phyloP scores from a whole-genome alignment of 2,797 vertebrate species.

The Phataginus tricuspis region DNA sequence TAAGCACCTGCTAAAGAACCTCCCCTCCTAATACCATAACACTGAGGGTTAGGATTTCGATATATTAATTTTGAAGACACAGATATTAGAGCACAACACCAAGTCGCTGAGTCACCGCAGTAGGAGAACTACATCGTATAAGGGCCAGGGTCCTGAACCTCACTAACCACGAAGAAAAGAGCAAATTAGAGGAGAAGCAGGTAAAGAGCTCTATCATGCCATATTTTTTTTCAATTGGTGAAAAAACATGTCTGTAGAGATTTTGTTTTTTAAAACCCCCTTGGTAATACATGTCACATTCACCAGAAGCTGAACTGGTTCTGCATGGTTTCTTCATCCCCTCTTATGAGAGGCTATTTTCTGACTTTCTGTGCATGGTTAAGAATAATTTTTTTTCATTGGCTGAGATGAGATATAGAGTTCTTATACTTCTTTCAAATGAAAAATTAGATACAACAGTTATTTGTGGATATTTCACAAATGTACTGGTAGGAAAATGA shows the following conservation, averaged over 20 bases:
- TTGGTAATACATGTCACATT: background rate
- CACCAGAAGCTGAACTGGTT: background rate
- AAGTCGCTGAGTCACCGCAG: background rate
- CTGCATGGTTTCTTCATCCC: background rate
- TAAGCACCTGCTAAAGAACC: background rate
- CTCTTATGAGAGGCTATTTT: background rate
- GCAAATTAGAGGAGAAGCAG: background rate
- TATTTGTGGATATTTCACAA: background rate
- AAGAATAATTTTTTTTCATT: background rate
- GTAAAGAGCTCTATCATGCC: too few species aligned
- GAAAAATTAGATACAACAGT: background rate
- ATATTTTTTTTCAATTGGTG: background rate
- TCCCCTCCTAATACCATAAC: background rate
- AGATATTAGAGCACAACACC: background rate
- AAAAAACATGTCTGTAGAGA: background rate
- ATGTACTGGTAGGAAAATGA: background rate
- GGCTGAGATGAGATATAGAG: background rate
- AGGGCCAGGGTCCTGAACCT: background rate
- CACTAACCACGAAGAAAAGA: background rate
- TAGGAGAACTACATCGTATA: background rate
- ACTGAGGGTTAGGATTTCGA: background rate
- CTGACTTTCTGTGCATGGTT: background rate
- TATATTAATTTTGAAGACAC: background rate
- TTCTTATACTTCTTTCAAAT: background rate
- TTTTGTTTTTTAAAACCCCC: background rate